Base-by-base conservation (phyloP, 1,140 invertebrate genomes). In the Hylaeus volcanicus region DNA sequence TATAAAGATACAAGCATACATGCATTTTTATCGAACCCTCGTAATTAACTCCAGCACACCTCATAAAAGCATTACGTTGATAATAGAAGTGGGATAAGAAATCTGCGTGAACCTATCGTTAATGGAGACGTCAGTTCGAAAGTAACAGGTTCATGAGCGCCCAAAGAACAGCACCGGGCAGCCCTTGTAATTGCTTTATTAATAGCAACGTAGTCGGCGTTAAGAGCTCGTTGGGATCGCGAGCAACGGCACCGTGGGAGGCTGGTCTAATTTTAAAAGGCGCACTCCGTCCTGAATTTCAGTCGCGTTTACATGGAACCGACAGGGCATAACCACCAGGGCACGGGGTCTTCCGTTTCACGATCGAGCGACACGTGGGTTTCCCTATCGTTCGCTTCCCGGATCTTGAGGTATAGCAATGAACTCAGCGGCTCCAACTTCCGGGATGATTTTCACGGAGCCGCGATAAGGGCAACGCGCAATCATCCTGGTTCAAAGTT, bases 151-250 rank as follows among this genome's bases (percentile, higher is more conserved):
- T 70, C 84, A 61, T 73, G 74, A 81, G 58, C 48, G 45, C 26
- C 12, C 45, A 74, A 76, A 45, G 41, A 63, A 81, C 66, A 51
- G 61, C 84, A 39, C 48, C 85, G 79, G 85, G 51, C 79, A 87
- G 85, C 86, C 74, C 85, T 85, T 87, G 43, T 88, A 88, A 88
- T 88, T 88, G 85, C 79, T 87, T 82, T 88, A 88, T 87, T 88
- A 87, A 88, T 88, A 88, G 85, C 71, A 26, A 55, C 68, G 41
- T 37, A 39, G 61, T 56, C 39, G 65, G 61, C 63, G 65, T 83
- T 84, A 87, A 87, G 70, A 86, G 82, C 71, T 45, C 78, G 79
- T 79, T 82, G 55, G 66, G 70, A 71, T 55, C 11, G 14, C 41
- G 73, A 55, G 55, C 65, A 56, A 26, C 58, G n/a, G 56, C 70